phyloP scores from a whole-genome alignment of 2,113 vertebrate genomes.

The Cichladusa arquata region DNA sequence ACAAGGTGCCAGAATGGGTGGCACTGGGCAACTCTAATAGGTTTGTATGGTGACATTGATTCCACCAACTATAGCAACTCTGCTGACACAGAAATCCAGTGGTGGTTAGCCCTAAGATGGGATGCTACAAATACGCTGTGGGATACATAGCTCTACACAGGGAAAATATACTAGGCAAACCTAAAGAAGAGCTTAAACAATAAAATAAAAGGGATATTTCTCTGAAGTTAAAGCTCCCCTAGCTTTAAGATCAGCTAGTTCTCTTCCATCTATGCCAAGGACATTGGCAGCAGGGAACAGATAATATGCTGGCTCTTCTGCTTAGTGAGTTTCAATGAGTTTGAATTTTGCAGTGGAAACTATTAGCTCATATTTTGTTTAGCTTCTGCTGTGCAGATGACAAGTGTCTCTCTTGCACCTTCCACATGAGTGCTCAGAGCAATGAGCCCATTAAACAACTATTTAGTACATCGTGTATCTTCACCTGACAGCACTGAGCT shows the following conservation, averaged over 20 bases:
- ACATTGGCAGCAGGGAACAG: background rate
- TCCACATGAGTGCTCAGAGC: conserved; percentile 20
- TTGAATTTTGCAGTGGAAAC: conserved; percentile 20
- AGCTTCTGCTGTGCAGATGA: background rate
- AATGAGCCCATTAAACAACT: background rate
- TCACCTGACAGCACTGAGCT: background rate
- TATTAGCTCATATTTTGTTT: background rate
- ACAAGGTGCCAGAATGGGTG: background rate
- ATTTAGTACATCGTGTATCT: background rate
- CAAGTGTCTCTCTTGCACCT: background rate
- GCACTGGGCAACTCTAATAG: background rate
- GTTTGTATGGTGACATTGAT: background rate
- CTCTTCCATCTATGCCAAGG: background rate
- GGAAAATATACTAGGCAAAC: background rate
- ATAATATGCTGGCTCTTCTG: background rate
- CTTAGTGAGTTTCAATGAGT: background rate
- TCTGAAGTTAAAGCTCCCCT: background rate
- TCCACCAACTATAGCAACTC: background rate
- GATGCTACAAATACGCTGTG: background rate
- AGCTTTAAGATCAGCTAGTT: background rate
- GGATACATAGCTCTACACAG: background rate
- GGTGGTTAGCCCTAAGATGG: background rate
- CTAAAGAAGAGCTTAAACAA: background rate
- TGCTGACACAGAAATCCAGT: background rate
- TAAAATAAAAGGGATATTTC: background rate